phyloP scores from a whole-genome alignment of 2,113 vertebrate species.

The Himantopus leucocephalus region DNA sequence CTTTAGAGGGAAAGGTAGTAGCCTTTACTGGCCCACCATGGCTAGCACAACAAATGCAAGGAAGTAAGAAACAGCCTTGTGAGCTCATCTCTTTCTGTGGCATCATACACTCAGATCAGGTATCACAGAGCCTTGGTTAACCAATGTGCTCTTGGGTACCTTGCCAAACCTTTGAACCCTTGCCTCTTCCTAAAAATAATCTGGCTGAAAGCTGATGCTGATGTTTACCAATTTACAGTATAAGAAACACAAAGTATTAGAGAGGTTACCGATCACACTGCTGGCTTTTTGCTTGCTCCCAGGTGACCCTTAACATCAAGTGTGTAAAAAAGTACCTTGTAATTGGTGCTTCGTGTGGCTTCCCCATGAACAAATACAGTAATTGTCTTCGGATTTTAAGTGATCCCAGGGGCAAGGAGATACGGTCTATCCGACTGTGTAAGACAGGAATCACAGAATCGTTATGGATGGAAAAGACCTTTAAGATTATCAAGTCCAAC shows the following conservation, averaged over 20 bases:
- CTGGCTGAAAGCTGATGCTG: background rate
- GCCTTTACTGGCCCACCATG: background rate
- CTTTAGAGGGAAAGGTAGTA: background rate
- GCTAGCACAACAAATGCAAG: background rate
- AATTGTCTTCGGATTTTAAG: background rate
- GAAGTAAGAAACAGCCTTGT: background rate
- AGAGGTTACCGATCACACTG: background rate
- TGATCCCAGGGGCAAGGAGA: background rate
- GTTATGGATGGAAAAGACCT: too few relatives aligned
- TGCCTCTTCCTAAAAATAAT: background rate
- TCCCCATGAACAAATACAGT: background rate
- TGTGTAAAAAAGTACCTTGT: background rate
- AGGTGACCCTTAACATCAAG: background rate
- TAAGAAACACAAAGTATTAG: background rate
- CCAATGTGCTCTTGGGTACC: background rate
- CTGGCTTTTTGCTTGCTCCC: background rate
- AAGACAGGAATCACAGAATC: background rate
- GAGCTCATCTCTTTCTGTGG: background rate
- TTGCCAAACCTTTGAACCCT: background rate
- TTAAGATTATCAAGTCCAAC: too few relatives aligned
- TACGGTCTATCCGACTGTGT: rapidly evolving
- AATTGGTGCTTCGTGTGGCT: background rate
- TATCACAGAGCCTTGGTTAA: background rate
- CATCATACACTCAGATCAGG: background rate
- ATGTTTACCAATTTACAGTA: background rate